phyloP scores from a whole-genome alignment of 2,888 invertebrate genomes.

The Drosophila austrosaltans region DNA sequence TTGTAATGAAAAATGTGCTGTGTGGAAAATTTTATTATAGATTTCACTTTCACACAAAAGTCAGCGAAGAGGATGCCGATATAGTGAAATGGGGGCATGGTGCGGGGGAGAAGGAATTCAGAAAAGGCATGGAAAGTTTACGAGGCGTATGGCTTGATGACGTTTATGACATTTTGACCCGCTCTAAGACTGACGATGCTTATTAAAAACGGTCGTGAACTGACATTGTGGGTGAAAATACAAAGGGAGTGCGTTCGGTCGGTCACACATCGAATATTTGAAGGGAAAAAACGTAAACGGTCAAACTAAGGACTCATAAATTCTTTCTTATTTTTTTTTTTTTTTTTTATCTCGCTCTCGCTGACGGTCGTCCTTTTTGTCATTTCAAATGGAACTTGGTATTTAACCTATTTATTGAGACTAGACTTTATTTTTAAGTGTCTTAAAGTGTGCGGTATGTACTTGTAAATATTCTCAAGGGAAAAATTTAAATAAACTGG shows the following conservation, averaged over 20 bases:
- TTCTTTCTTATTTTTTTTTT: not conserved
- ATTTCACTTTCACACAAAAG: slow-evolving; percentile 61
- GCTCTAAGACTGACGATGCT: slow-evolving; percentile 48
- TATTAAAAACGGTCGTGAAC: slow-evolving; percentile 51
- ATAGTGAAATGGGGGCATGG: slow-evolving; percentile 21
- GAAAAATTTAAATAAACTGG: too few relatives aligned
- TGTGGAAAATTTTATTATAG: slow-evolving; percentile 64
- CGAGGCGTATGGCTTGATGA: slow-evolving; percentile 57
- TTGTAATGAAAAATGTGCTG: slow-evolving; percentile 52
- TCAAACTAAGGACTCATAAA: slow-evolving; percentile 7
- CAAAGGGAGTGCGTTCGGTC: not conserved
- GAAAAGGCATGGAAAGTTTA: slow-evolving; percentile 46
- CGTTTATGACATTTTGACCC: slow-evolving; percentile 66
- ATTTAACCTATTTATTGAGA: too few relatives aligned
- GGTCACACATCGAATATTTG: too few relatives aligned
- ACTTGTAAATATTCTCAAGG: too few relatives aligned
- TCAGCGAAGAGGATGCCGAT: slow-evolving; percentile 18
- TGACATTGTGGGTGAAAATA: not conserved
- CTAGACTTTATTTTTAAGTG: not conserved
- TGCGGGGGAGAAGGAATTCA: not conserved
- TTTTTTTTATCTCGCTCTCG: not conserved
- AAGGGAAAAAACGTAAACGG: not conserved
- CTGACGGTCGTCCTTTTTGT: not conserved
- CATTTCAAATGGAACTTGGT: too few relatives aligned
- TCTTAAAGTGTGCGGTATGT: too few relatives aligned